Evolutionary conservation across 1,140 invertebrate genomes (phyloP).

Genomic region (Dendrolimus punctatus): DNA sequence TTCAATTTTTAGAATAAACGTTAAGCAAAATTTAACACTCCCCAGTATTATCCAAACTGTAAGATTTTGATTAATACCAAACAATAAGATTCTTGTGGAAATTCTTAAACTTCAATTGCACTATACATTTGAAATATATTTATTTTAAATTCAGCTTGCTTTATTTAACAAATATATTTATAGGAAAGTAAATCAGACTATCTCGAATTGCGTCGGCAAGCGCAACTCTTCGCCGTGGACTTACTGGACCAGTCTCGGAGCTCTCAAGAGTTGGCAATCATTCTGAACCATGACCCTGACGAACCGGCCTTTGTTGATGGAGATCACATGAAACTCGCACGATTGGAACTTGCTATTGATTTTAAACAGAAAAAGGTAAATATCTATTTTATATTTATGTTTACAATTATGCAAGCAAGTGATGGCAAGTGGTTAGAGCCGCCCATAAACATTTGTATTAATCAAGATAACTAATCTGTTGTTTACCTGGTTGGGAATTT

Average conservation of each 20-base stretch:
- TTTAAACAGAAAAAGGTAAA: conserved; percentile 95
- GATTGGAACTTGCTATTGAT: conserved; percentile 90
- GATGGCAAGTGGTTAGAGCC: too few species aligned
- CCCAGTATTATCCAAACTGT: too few species aligned
- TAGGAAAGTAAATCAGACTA: conserved; percentile 86
- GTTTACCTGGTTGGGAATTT: too few species aligned
- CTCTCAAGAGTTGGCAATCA: conserved; percentile 92
- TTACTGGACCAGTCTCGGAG: conserved; percentile 91
- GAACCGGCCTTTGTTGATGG: conserved; percentile 78
- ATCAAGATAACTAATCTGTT: too few species aligned
- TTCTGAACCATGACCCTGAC: conserved; percentile 88
- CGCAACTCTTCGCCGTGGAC: conserved; percentile 93
- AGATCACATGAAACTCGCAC: conserved; percentile 83
- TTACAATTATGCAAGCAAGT: background rate
- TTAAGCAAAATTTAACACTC: too few species aligned
- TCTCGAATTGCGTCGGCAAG: conserved; percentile 84
- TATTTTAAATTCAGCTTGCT: background rate
- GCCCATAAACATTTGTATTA: too few species aligned
- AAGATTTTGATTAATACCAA: too few species aligned
- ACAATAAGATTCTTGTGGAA: too few species aligned
- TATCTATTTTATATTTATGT: background rate
- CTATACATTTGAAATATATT: too few species aligned
- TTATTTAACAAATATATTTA: background rate
- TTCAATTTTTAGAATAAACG: too few species aligned
- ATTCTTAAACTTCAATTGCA: too few species aligned